Percentiles rank a stretch among this genome's conserved stretches.
Conservation (phyloP, 1,140 invertebrate genomes). For the Trissolcus basalis region DNA sequence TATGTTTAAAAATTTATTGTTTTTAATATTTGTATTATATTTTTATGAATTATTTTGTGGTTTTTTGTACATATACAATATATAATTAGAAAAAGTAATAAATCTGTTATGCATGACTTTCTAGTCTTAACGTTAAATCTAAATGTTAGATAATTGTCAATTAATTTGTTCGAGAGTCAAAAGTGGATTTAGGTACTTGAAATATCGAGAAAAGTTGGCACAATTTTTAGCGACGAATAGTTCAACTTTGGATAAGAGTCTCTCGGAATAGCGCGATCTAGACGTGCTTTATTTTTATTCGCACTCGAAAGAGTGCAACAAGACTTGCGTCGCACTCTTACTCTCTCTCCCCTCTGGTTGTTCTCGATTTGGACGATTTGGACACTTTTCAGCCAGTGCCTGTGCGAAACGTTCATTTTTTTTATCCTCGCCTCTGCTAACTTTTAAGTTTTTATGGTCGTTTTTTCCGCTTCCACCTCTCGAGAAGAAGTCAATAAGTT, state of each 20-base stretch:
- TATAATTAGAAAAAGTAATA: too few species aligned
- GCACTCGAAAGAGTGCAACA: conserved; percentile 20
- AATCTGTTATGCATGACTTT: too few species aligned
- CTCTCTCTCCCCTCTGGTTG: too few species aligned
- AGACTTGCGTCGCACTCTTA: too few species aligned
- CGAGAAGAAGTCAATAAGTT: conserved; percentile 38
- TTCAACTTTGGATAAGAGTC: conserved; percentile 22
- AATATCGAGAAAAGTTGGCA: conserved; percentile 11
- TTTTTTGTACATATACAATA: too few species aligned
- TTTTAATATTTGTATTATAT: too few species aligned
- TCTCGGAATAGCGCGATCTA: conserved; percentile 47
- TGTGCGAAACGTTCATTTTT: not conserved
- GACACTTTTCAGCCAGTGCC: conserved; percentile 8
- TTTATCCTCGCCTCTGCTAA: not conserved
- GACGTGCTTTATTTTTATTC: conserved; percentile 54
- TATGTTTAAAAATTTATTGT: too few species aligned
- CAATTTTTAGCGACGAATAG: conserved; percentile 34
- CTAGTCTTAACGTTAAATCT: too few species aligned
- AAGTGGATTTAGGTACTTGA: conserved; percentile 1
- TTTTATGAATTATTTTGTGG: too few species aligned
- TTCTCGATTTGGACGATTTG: conserved; percentile 13
- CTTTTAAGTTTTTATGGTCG: not conserved
- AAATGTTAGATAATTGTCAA: too few species aligned
- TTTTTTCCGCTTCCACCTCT: conserved; percentile 10
- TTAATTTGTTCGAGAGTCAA: not conserved